Base-by-base conservation (phyloP, 2,113 vertebrate species). In the Hippocampus guttulatus region DNA sequence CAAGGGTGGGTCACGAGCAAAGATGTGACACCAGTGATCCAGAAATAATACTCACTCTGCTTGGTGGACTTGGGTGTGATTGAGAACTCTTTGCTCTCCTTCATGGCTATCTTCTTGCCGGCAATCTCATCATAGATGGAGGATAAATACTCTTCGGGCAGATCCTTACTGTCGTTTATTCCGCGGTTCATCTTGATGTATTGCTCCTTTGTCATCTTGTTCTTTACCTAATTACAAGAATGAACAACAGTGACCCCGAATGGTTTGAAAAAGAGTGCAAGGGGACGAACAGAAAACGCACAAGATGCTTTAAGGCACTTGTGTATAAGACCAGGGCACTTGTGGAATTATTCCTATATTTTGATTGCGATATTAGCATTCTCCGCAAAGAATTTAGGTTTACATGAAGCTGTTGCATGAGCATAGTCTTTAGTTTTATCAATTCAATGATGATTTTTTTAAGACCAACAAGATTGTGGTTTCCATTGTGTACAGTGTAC, bases 121-220 rank as follows among this genome's bases (percentile, higher is more conserved):
- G 95, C 96, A 60, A 99, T 98, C 89, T 99, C 95, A 62, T 99
- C 94, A 23, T 96, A 98, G 66, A 99, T 97, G 60, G 95, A 93
- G 5, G 96, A 98, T 51, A 99, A 92, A 82, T 99, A 98, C 27
- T 98, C 97, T 57, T 96, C 96, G 1, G 97, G 97, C 14, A 98
- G 89, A 82, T 99, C 96, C 90, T 99, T 98, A 72, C 96, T 98
- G 82, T 98, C 97, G 18, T 99, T 98, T 74, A 99, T 99, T 1
- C 97, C 97, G 2, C 96, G 92, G 85, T 98, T 99, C 97, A 99
- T 99, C 91, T 99, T 99, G 82, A 98, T 99, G 89, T 98, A 99
- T 79, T 99, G 96, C 60, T 99, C 96, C 89, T 98, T 99, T 2
- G 96, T 99, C 97, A 98, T 99, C 87, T 99, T 99, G 88, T 96